phyloP scores from a whole-genome alignment of 2,888 invertebrate genomes.

The Ormyrus thymus region DNA sequence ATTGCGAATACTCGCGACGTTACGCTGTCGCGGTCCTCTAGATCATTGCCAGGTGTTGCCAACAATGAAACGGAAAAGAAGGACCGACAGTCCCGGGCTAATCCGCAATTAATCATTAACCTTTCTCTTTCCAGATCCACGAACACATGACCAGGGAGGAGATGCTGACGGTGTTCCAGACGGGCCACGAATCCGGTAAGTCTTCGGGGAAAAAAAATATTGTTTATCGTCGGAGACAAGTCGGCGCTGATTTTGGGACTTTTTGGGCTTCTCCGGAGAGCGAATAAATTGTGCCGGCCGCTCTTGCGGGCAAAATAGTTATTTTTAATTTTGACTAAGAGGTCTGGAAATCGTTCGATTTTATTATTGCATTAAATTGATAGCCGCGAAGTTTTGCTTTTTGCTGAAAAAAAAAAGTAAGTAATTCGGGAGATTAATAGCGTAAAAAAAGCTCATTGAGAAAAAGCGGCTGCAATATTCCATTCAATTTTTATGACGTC shows the following conservation, averaged over 20 bases:
- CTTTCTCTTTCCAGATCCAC: constrained; percentile 83
- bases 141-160: constrained; percentile 91
- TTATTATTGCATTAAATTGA: background rate
- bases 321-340: too few relatives aligned
- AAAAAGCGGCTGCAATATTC: background rate
- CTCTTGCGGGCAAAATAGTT: background rate
- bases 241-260: constrained; percentile 18
- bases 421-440: too few relatives aligned
- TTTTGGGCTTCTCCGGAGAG: too few relatives aligned
- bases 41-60: constrained; percentile 24
- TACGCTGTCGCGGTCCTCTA: background rate
- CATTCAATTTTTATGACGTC: background rate
- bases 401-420: too few relatives aligned
- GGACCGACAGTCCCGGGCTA: background rate
- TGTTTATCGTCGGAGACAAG: constrained; percentile 40
- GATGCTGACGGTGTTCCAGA: constrained; percentile 88
- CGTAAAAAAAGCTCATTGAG: too few relatives aligned
- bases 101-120: constrained; percentile 22
- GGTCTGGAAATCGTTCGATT: too few relatives aligned
- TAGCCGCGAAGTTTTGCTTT: too few relatives aligned
- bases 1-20: background rate
- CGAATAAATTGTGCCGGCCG: background rate
- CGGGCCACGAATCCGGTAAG: constrained; percentile 82
- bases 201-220: constrained; percentile 33
- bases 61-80: constrained; percentile 15